Evolutionary conservation across 2,888 invertebrate species (phyloP), one percentile per base, ranked within the genome.

Genomic region (Salpingus planirostris): DNA sequence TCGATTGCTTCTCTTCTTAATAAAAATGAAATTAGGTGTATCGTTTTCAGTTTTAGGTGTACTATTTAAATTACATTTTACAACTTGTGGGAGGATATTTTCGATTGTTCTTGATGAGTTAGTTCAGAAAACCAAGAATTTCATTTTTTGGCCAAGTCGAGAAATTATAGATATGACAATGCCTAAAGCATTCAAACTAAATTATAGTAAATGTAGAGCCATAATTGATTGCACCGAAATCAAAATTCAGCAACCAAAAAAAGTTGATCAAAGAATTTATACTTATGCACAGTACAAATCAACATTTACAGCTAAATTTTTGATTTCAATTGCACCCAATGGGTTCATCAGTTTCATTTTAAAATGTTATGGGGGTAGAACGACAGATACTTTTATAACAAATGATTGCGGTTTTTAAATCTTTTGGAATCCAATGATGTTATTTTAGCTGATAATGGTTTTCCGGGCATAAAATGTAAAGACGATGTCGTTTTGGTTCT

Each of bases 351-450:
- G 13, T 10, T 15, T 27, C 10, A 3, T 29, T n/a, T 31, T 27
- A 27, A 8, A 18, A 8, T 27, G 22, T 15, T 28, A 18, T 15
- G 32, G 32, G 2, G 27, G 32, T 7, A 29, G 13, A 23, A 5
- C 28, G 3, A 24, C 29, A 10, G 33, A 33, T 15, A 7, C 29
- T 12, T 26, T 26, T 6, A 29, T 34, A 12, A 34, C 29, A 15
- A 29, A 3, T 12, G 13, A 5, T 3, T 29, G 24, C 13, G 34
- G 34, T 24, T 34, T 2, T 22, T 34, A 13, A n/a, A 29, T 21
- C 26, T 37, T 14, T 13, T 34, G 2, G 34, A 34, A 21, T 15
- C 23, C 3, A 27, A 27, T 24, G 34, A 34, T 23, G 23, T 12
- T 2, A 21, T 34, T 3, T 13, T 34, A 2, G 34, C 34, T 10